Percentiles rank a stretch among this genome's conserved stretches.
These are phyloP conservation scores for Alligator sinensis DNA, from an alignment of 2,113 vertebrate genomes.

Conservation along the genomic window DNA sequence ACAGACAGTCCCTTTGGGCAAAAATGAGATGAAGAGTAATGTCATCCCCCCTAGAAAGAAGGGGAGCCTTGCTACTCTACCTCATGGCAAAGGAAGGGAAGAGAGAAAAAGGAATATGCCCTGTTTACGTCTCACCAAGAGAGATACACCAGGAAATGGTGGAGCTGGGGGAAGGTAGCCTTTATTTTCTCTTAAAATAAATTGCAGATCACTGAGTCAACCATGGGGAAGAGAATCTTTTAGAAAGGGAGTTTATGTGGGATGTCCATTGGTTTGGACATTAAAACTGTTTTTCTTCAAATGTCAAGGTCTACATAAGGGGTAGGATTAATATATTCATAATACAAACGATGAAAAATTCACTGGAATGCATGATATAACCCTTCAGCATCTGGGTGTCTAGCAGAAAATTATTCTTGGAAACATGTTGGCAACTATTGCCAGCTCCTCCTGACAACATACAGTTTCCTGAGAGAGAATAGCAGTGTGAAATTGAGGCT, in stretches of 20 bases:
- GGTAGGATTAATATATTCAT: not conserved
- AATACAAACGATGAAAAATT: not conserved
- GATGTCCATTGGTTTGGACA: not conserved
- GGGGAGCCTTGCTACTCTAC: not conserved
- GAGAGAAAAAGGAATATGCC: not conserved
- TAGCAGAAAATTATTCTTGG: not conserved
- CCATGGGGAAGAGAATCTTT: rapidly evolving
- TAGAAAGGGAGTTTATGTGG: not conserved
- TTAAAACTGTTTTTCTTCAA: rapidly evolving
- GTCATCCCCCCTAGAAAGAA: not conserved
- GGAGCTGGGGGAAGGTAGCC: not conserved
- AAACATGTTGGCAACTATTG: not conserved
- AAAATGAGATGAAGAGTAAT: not conserved
- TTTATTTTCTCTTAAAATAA: not conserved
- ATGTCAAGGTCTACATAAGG: not conserved
- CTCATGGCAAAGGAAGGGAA: not conserved
- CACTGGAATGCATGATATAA: rapidly evolving
- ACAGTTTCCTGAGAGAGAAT: not conserved
- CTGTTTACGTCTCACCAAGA: too few relatives aligned
- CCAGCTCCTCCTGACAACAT: rapidly evolving
- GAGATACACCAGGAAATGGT: not conserved
- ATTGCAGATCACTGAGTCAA: not conserved
- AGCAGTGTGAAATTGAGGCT: not conserved
- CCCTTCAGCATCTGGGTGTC: not conserved
- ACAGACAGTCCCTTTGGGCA: not conserved